Base-by-base conservation (phyloP, 1,140 invertebrate genomes). In the Zaprionus nigranus region DNA sequence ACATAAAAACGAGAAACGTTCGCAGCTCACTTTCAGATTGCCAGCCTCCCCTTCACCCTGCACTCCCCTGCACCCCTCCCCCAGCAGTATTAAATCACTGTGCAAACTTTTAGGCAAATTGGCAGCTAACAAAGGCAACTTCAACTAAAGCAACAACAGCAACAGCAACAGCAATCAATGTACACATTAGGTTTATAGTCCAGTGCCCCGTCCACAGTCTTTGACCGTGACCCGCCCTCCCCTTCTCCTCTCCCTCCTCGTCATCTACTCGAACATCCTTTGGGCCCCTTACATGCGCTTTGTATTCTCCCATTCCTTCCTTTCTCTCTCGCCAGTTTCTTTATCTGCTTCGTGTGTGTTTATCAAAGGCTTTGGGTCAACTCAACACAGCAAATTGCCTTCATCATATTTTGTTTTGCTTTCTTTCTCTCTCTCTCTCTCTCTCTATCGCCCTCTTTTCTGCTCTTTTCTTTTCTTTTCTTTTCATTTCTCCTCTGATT, bases 401-500 rank as follows among this genome's bases (percentile, higher is more conserved):
- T 87, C 83, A 87, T 87, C 84, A 87, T 88, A 82, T 88, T 83
- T 83, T 78, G 67, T 68, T 87, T 86, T 78, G 68, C 34, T 56
- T 30, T 30, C 28, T 7, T 30, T 30, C 28, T 9, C 28, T 51
- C 22, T 26, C 34, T 38, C 38, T 49, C 13, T 49, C 2, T 17
- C 5, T 49, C 3, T 61, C 28, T 38, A 0, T n/a, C 38, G 15
- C 5, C 38, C 17, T 57, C 58, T 58, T 2, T 54, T 38, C 17
- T 22, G 15, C 11, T 22, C 20, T 17, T 17, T 17, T 17, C 40
- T 34, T 60, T 57, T n/a, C n/a, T 38, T 38, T 36, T 12, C 40
- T 34, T 60, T 57, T 7, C 28, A 17, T 53, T 73, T 57, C 24
- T 70, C 36, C 13, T 60, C 28, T 11, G n/a, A 6, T 34, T 17